These are phyloP conservation scores for Dicrostonyx torquatus DNA, from an alignment of 2,797 vertebrate genomes.

Conservation along the genomic window DNA sequence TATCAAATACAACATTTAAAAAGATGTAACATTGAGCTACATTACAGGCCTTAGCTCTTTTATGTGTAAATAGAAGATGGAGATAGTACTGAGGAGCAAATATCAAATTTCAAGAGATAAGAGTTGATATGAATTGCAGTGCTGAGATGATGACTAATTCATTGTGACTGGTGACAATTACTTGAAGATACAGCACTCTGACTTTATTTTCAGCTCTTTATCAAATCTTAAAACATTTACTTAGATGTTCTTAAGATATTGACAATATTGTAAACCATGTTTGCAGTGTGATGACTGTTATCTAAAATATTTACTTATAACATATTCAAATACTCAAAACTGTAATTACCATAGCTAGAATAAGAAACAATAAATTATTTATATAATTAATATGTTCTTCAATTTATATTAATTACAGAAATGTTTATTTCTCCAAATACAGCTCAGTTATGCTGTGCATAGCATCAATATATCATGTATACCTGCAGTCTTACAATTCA, in stretches of 20 bases:
- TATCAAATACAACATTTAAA: not conserved
- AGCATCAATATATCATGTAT: not conserved
- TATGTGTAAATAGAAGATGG: not conserved
- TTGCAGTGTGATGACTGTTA: not conserved
- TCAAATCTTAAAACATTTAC: not conserved
- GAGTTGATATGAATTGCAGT: not conserved
- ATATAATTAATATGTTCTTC: not conserved
- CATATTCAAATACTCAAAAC: not conserved
- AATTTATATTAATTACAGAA: slow-evolving; percentile 30
- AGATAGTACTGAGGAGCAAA: not conserved
- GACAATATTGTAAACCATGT: not conserved
- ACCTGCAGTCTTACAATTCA: slow-evolving; percentile 37
- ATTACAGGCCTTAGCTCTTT: not conserved
- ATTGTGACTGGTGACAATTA: not conserved
- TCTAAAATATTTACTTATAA: slow-evolving; percentile 1
- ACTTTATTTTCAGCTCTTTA: not conserved
- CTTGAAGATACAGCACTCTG: not conserved
- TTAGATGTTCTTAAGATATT: not conserved
- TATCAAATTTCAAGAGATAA: not conserved
- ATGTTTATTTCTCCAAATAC: not conserved
- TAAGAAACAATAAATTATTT: slow-evolving; percentile 1
- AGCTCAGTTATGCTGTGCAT: not conserved
- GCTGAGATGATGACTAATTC: not conserved
- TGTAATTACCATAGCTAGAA: slow-evolving; percentile 6
- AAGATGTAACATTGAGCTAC: not conserved